Percentiles rank a stretch among this genome's conserved stretches.
phyloP scores from a whole-genome alignment of 2,888 invertebrate species.

The Monoplex corrugatus region DNA sequence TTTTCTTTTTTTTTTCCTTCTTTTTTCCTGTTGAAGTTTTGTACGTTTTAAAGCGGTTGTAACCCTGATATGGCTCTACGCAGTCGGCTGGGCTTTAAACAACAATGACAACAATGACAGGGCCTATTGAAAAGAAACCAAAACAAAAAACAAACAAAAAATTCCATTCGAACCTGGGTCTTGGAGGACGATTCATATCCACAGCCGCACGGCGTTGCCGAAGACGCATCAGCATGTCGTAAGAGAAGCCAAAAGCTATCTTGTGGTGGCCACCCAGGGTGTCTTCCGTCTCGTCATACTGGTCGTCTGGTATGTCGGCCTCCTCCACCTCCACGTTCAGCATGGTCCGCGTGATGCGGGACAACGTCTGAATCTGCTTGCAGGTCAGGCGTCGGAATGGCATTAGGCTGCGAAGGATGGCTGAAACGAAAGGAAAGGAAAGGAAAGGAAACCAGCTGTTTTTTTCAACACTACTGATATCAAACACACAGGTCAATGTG shows the following conservation, averaged over 20 bases:
- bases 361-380: background rate
- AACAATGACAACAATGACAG: no score
- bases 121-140: no score
- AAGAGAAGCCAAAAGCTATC: background rate
- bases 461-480: background rate
- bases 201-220: background rate
- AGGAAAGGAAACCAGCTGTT: background rate
- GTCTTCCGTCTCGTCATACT: background rate
- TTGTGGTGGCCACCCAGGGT: background rate
- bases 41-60: no score
- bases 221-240: background rate
- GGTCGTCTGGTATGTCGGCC: background rate
- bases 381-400: conserved; percentile 3
- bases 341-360: background rate
- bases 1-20: no score
- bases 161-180: no score
- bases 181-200: background rate
- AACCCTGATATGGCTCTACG: no score
- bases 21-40: no score
- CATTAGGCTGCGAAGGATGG: background rate
- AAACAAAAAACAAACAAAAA: no score
- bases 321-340: background rate
- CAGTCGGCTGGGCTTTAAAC: no score
- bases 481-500: no score
- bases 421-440: background rate